These are phyloP conservation scores for Cremastobaeus sp. DNA, from an alignment of 2,888 invertebrate genomes.

Conservation along the genomic window DNA sequence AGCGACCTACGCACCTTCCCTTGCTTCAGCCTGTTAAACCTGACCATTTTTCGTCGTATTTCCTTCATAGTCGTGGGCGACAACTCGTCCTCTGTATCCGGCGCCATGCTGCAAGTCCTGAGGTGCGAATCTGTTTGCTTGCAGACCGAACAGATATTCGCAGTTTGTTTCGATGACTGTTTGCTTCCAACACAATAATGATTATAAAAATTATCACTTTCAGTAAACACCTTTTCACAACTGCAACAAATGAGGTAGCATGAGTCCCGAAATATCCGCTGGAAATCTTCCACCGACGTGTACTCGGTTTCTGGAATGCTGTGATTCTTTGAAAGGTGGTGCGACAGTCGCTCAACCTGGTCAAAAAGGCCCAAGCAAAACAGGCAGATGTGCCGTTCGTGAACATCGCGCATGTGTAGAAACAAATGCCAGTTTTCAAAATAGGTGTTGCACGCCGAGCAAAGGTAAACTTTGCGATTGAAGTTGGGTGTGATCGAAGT, in stretches of 20 bases:
- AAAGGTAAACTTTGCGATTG: constrained; percentile 86
- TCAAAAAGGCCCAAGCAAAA: constrained; percentile 91
- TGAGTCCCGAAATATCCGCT: constrained; percentile 83
- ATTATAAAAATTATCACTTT: constrained; percentile 86
- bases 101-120: constrained; percentile 68
- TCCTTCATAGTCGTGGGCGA: constrained; percentile 29
- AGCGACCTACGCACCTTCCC: constrained; percentile 39
- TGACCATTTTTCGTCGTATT: constrained; percentile 63
- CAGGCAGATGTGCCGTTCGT: constrained; percentile 89
- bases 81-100: constrained; percentile 55
- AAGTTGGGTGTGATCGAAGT: constrained; percentile 66
- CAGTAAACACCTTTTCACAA: constrained; percentile 88
- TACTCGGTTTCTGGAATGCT: constrained; percentile 86
- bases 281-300: constrained; percentile 84
- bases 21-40: constrained; percentile 67
- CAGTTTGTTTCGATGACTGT: constrained; percentile 59
- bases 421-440: constrained; percentile 93
- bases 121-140: constrained; percentile 70
- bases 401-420: constrained; percentile 89
- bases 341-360: constrained; percentile 87
- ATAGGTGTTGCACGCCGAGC: constrained; percentile 89
- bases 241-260: constrained; percentile 89
- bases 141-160: constrained; percentile 73
- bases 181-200: constrained; percentile 82
- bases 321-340: constrained; percentile 88